phyloP scores from a whole-genome alignment of 2,797 vertebrate genomes.

The Taeniopygia guttata region DNA sequence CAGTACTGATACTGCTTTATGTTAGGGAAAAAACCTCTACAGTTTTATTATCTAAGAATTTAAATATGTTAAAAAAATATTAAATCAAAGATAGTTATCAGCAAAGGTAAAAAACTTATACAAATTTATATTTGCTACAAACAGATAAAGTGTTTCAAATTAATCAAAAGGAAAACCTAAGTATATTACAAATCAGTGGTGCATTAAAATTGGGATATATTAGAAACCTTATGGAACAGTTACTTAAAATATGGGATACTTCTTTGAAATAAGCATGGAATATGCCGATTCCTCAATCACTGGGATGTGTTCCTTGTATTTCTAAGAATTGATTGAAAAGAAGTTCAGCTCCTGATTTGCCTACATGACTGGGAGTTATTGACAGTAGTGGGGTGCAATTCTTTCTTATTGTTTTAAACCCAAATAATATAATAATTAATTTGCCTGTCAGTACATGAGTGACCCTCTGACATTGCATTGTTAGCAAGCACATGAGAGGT shows the following conservation, averaged over 20 bases:
- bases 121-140: too few species aligned
- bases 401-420: neutral
- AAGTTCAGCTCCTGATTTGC: neutral
- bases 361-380: neutral
- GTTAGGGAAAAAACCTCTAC: neutral
- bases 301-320: neutral
- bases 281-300: neutral
- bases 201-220: neutral
- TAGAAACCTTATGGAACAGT: neutral
- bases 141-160: neutral
- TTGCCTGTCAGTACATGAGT: neutral
- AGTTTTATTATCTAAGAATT: neutral
- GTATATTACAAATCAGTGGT: neutral
- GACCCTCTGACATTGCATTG: neutral
- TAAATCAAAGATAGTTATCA: neutral
- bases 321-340: neutral
- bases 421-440: neutral
- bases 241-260: neutral
- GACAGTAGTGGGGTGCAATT: neutral
- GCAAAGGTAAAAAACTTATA: neutral
- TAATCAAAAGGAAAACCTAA: neutral
- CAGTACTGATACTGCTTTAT: neutral
- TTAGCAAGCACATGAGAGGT: neutral
- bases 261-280: neutral
- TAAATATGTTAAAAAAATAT: neutral